A percentile compares a stretch with the other conserved stretches of the same genome.
Evolutionary conservation across 2,797 vertebrate species (phyloP).

Genomic region (Sibirionetta formosa): DNA sequence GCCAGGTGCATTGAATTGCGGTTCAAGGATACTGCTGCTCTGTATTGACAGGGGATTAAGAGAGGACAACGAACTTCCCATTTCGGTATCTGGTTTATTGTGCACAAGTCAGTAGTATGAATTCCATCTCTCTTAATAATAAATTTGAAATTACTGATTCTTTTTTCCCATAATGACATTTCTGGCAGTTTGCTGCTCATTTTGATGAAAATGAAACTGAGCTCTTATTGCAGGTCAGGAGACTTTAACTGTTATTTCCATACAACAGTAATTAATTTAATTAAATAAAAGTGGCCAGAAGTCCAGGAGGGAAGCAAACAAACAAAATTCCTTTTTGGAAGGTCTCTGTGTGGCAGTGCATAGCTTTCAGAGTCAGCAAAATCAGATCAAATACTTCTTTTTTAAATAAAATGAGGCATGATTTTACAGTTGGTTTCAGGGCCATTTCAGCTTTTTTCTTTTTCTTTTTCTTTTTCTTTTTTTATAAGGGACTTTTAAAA

Average conservation of each 20-base stretch:
- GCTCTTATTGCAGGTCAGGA: neutral
- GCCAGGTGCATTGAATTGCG: neutral
- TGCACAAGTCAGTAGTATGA: neutral
- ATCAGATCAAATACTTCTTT: neutral
- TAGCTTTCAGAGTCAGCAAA: conserved; percentile 3
- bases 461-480: neutral
- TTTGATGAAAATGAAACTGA: neutral
- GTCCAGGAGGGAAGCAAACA: neutral
- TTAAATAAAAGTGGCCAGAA: neutral
- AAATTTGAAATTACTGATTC: neutral
- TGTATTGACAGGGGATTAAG: neutral
- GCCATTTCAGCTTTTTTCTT: neutral
- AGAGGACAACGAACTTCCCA: neutral
- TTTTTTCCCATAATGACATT: neutral
- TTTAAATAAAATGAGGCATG: neutral
- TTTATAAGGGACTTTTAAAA: neutral
- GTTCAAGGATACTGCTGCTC: neutral
- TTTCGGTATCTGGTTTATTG: neutral
- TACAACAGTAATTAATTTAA: conserved; percentile 2
- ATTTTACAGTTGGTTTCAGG: neutral
- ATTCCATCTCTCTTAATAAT: neutral
- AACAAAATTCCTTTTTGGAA: conserved; percentile 11
- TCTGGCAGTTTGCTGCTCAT: neutral
- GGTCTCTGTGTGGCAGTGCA: neutral
- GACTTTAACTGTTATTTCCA: neutral